A percentile compares a stretch with the other conserved stretches of the same genome.
phyloP scores from a whole-genome alignment of 1,140 invertebrate species.

The Listronotus oregonensis region DNA sequence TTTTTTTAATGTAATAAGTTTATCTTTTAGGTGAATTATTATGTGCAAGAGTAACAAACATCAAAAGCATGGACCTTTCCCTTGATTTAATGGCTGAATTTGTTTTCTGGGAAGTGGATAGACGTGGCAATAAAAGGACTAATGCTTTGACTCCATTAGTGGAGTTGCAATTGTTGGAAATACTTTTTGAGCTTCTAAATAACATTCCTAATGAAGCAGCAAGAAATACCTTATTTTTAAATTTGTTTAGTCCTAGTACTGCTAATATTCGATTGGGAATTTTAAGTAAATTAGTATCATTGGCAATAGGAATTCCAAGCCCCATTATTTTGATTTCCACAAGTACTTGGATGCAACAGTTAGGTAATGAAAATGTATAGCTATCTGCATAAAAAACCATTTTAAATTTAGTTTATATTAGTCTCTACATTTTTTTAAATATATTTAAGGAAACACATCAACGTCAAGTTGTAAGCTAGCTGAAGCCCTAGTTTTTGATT shows the following conservation, averaged over 20 bases:
- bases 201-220: conserved; percentile 71
- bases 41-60: conserved; percentile 57
- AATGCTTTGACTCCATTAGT: conserved; percentile 66
- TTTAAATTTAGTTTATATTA: no score
- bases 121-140: conserved; percentile 63
- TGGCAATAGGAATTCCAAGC: conserved; percentile 75
- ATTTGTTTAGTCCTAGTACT: conserved; percentile 73
- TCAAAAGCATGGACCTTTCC: conserved; percentile 66
- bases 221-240: conserved; percentile 79
- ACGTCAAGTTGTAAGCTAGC: conserved; percentile 71
- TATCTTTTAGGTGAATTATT: conserved; percentile 56
- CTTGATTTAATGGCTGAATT: conserved; percentile 82
- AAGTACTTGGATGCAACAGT: conserved; percentile 84
- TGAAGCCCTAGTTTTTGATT: conserved; percentile 76
- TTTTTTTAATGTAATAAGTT: conserved; percentile 9
- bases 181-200: conserved; percentile 75
- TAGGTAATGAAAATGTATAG: conserved; percentile 57
- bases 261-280: conserved; percentile 69
- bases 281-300: conserved; percentile 77
- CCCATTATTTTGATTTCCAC: conserved; percentile 73
- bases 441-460: conserved; percentile 68
- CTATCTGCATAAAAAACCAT: no score
- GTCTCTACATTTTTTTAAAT: no score
- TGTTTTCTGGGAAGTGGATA: conserved; percentile 77
- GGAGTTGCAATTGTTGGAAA: conserved; percentile 76